Base-by-base conservation (phyloP, 1,140 invertebrate species). In the Drosophila nigromelanica region DNA sequence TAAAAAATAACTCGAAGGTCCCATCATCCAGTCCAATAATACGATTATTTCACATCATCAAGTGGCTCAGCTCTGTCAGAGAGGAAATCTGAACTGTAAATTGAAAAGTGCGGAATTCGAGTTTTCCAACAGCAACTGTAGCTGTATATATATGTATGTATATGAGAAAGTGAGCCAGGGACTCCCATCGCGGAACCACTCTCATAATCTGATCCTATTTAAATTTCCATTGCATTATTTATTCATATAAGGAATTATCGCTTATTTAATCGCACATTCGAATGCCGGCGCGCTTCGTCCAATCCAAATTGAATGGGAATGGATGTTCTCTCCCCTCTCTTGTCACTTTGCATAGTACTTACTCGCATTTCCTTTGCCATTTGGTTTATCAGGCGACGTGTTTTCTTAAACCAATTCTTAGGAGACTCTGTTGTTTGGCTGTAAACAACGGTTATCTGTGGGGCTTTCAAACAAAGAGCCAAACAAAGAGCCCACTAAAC, bases 181-280 rank as follows among this genome's bases (percentile, higher is more conserved):
- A 12, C 54, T 59, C 40, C 51, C 59, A 40, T 35, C 37, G 33
- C 37, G 45, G 2, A 40, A 50, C 12, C 62, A 21, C 51, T 50
- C 43, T 52, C 76, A 47, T 76, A 70, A 76, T 81, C 62, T 58
- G 52, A 50, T 78, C 27, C 45, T 63, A 21, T 39, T 66, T 39
- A 55, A 78, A 40, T 64, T 54, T 52, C n/a, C 42, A 43, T 59
- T 43, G 18, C 5, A 30, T 79, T 62, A 69, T 68, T 81, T 81
- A 81, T 81, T 86, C 42, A 87, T 82, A 87, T 78, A 56, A 68
- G 72, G 82, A 89, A 89, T 89, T 76, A 87, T 87, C 82, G 68
- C 51, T 68, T 73, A 73, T 79, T 82, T 82, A 86, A 82, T 78
- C 83, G 68, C 62, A 66, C 76, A 72, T 72, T 35, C n/a, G n/a